A percentile compares a stretch with the other conserved stretches of the same genome.
Conservation (phyloP, 2,113 vertebrate species). For the Paedocypris sp. region DNA sequence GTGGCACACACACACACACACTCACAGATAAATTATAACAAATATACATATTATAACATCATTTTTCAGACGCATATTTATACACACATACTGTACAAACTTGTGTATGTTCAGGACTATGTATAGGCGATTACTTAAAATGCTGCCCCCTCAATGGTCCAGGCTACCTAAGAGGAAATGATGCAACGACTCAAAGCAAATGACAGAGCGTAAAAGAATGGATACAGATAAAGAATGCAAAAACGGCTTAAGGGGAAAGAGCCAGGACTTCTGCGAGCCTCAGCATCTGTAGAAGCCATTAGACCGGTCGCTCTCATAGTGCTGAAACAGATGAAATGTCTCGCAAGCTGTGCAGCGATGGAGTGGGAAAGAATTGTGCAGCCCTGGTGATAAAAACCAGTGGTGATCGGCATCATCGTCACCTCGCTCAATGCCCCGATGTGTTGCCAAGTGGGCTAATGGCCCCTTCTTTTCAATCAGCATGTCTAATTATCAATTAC, state of each 20-base stretch:
- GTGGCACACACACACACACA: no score
- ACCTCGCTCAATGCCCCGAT: background rate
- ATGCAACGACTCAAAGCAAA: background rate
- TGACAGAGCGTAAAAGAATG: slow-evolving; percentile 7
- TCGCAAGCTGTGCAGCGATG: slow-evolving; percentile 26
- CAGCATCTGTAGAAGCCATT: slow-evolving; percentile 53
- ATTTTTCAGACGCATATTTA: no score
- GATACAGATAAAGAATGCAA: background rate
- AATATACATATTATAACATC: no score
- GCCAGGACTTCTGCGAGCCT: slow-evolving; percentile 26
- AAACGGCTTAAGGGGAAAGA: slow-evolving; percentile 1
- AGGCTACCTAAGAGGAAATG: slow-evolving; percentile 10
- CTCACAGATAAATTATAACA: no score
- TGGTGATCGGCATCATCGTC: background rate
- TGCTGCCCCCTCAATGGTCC: slow-evolving; percentile 4
- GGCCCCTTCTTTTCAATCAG: background rate
- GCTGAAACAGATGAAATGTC: slow-evolving; percentile 43
- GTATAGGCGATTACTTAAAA: no score
- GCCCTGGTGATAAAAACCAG: background rate
- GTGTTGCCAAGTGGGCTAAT: background rate
- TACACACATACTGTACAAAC: no score
- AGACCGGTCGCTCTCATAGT: slow-evolving; percentile 30
- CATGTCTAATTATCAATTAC: slow-evolving; percentile 1
- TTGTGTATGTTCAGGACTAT: no score
- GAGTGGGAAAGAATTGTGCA: background rate